Conservation (phyloP, 1,140 invertebrate species). For the Ruditapes philippinarum region DNA sequence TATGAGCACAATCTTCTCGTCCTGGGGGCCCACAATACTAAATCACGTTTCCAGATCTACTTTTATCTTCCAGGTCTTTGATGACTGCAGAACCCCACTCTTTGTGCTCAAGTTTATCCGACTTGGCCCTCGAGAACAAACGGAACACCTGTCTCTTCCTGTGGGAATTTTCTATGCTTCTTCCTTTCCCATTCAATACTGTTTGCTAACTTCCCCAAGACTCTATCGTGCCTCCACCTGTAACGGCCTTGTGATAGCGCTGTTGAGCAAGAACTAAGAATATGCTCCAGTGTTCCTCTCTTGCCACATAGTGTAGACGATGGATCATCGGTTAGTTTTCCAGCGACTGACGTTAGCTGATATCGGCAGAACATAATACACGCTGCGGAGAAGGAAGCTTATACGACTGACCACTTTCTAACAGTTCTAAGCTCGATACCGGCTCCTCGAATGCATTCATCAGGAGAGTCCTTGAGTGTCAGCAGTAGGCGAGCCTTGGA, state of each 20-base stretch:
- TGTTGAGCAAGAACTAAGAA: no score
- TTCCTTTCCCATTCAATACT: slow-evolving; percentile 1
- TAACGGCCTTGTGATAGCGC: no score
- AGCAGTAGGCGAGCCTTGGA: no score
- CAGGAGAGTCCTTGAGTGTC: no score
- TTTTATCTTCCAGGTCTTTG: neutral
- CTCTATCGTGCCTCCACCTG: no score
- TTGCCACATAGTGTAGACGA: slow-evolving; percentile 14
- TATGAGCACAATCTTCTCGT: neutral
- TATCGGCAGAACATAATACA: slow-evolving; percentile 27
- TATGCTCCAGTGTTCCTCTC: no score
- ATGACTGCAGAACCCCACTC: neutral
- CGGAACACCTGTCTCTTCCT: no score
- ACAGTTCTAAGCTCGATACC: no score
- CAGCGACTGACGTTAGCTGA: slow-evolving; percentile 24
- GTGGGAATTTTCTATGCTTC: no score
- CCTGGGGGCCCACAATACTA: neutral
- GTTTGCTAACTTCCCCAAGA: no score
- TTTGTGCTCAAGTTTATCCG: neutral
- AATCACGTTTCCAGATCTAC: neutral
- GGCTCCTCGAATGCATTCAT: no score
- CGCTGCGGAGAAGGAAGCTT: neutral
- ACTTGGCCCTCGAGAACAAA: neutral
- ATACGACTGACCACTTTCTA: no score
- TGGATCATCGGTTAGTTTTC: neutral